Conservation (phyloP, 2,113 vertebrate genomes). For the Rallus limicola region DNA sequence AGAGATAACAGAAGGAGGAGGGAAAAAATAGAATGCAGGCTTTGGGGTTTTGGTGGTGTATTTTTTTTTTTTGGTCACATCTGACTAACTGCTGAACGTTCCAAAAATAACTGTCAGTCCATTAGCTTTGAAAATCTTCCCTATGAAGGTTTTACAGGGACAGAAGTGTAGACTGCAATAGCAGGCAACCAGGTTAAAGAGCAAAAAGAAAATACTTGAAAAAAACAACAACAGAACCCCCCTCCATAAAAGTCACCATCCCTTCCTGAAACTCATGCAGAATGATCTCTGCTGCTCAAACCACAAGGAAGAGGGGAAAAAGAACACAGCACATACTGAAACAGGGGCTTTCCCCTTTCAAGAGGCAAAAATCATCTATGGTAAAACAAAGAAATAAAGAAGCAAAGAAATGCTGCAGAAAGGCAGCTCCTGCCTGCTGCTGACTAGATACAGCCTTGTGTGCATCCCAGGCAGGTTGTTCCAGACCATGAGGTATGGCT, state of each 20-base stretch:
- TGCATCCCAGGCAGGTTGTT: neutral
- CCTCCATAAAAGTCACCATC: neutral
- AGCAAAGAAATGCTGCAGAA: neutral
- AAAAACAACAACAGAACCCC: no score
- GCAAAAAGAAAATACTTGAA: neutral
- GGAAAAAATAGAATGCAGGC: neutral
- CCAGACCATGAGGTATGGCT: rapidly evolving
- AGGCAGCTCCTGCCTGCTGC: neutral
- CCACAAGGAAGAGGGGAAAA: neutral
- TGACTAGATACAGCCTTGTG: neutral
- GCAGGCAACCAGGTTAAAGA: neutral
- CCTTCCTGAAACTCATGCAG: neutral
- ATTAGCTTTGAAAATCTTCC: neutral
- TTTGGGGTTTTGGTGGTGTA: neutral
- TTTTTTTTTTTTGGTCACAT: neutral
- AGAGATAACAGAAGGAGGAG: constrained; percentile 8
- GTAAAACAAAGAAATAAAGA: neutral
- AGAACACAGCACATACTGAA: neutral
- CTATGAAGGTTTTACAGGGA: neutral
- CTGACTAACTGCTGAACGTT: constrained; percentile 27
- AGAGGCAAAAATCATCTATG: neutral
- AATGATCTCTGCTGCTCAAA: neutral
- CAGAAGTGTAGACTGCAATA: neutral
- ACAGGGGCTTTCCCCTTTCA: neutral
- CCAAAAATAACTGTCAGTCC: neutral